Evolutionary conservation across 2,113 vertebrate genomes (phyloP).

Genomic region (Marmota monax): DNA sequence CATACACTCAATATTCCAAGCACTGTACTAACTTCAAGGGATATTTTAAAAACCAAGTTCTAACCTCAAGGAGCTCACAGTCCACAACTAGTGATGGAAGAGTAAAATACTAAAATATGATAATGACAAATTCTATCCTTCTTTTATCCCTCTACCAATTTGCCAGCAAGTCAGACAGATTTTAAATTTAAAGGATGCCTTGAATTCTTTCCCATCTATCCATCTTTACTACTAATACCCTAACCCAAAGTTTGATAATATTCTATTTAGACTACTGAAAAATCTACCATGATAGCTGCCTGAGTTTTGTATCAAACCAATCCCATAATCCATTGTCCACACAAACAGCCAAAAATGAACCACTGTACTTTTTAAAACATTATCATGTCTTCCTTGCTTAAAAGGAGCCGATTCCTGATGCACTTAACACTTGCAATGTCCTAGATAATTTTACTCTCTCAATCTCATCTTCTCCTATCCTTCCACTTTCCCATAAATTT

Average conservation of each 20-base stretch:
- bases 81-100: background rate
- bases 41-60: background rate
- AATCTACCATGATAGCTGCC: background rate
- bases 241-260: background rate
- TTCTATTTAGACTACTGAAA: background rate
- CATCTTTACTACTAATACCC: background rate
- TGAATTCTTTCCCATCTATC: background rate
- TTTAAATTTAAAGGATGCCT: background rate
- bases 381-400: background rate
- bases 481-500: background rate
- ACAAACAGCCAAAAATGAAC: background rate
- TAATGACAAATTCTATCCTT: background rate
- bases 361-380: background rate
- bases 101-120: background rate
- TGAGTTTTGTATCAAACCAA: background rate
- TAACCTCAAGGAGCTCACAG: background rate
- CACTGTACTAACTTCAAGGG: background rate
- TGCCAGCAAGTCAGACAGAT: background rate
- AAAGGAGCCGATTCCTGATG: background rate
- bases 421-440: background rate
- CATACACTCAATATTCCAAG: background rate
- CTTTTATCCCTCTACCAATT: background rate
- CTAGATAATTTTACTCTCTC: background rate
- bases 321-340: background rate
- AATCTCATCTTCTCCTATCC: background rate